phyloP scores from a whole-genome alignment of 2,888 invertebrate species.

The Penaeus monodon region DNA sequence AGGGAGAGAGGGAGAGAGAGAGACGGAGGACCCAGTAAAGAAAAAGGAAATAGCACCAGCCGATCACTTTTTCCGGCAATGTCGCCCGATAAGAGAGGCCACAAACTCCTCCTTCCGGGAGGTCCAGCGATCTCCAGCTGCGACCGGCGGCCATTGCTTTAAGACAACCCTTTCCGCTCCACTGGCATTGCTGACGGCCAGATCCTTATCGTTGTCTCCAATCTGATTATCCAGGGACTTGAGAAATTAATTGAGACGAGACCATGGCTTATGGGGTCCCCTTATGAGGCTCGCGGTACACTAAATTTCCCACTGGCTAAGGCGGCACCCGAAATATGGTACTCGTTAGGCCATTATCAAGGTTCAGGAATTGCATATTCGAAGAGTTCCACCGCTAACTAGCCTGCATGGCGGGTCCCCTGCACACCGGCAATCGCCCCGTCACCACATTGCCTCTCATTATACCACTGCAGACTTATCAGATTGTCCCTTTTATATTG shows the following conservation, averaged over 20 bases:
- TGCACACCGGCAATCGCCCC: conserved; percentile 23
- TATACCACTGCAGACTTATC: conserved; percentile 42
- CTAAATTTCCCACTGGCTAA: not conserved
- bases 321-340: too few relatives aligned
- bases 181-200: conserved; percentile 8
- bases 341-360: too few relatives aligned
- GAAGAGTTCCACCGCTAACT: not conserved
- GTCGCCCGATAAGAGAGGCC: conserved; percentile 20
- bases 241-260: conserved; percentile 29
- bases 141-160: not conserved
- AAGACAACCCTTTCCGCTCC: conserved; percentile 20
- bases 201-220: conserved; percentile 8
- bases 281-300: not conserved
- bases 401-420: not conserved
- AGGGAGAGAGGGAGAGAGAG: too few relatives aligned
- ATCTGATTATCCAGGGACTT: conserved; percentile 13
- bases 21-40: not conserved
- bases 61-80: conserved; percentile 17
- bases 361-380: too few relatives aligned
- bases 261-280: not conserved
- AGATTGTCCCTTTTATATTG: conserved; percentile 41
- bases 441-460: conserved; percentile 40
- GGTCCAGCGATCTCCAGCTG: conserved; percentile 16
- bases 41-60: conserved; percentile 10
- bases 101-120: conserved; percentile 27